phyloP scores from a whole-genome alignment of 2,113 vertebrate genomes.

The Phaethornis superciliosus region DNA sequence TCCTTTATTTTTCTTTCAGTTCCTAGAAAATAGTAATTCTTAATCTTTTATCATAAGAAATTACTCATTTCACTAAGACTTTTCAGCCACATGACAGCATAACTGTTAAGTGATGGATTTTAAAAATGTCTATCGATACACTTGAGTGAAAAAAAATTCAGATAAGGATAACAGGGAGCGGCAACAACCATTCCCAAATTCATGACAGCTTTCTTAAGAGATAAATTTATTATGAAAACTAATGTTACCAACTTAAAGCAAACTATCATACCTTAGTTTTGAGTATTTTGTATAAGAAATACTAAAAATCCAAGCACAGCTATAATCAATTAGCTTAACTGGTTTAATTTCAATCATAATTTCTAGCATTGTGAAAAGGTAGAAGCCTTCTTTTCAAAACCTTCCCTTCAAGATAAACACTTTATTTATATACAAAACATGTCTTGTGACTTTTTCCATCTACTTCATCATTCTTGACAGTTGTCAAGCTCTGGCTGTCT shows the following conservation, averaged over 20 bases:
- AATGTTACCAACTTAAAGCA: not conserved
- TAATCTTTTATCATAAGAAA: not conserved
- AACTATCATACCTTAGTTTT: not conserved
- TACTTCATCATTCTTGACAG: not conserved
- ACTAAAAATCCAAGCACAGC: not conserved
- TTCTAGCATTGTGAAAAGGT: not conserved
- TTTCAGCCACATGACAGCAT: not conserved
- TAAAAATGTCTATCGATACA: not conserved
- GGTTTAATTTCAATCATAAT: not conserved
- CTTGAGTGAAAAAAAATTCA: not conserved
- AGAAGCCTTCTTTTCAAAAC: not conserved
- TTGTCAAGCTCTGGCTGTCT: not conserved
- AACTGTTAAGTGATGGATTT: not conserved
- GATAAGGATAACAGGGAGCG: not conserved
- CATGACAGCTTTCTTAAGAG: not conserved
- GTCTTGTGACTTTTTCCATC: not conserved
- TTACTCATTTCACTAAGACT: not conserved
- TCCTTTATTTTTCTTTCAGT: not conserved
- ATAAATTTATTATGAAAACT: not conserved
- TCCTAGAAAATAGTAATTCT: not conserved
- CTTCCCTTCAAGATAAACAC: not conserved
- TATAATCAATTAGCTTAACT: accelerated
- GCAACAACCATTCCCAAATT: not conserved
- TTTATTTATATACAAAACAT: not conserved
- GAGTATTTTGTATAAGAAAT: not conserved